Evolutionary conservation across 2,113 vertebrate species (phyloP), one percentile per base, ranked within the genome.

Genomic region (Camelus dromedarius): DNA sequence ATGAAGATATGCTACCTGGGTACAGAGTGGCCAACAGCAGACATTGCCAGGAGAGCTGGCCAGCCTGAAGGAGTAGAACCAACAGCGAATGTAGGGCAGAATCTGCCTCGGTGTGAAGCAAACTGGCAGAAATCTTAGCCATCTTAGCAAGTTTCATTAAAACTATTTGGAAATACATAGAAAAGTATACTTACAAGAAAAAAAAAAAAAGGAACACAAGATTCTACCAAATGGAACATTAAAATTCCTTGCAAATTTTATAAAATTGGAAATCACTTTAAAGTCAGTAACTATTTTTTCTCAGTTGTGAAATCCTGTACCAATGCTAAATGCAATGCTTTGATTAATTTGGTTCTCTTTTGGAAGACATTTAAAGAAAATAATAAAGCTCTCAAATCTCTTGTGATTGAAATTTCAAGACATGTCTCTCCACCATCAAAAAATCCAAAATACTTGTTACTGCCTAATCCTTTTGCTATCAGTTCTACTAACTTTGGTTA

Each of bases 251-350:
- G 2, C 4, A 94, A 80, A 77, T 84, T 77, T 76, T 86, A 8
- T 73, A 62, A 95, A 73, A 90, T 72, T 84, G 2, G 16, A 91
- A 89, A 60, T 93, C 75, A n/a, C 52, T 95, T 77, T 90, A 69
- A 91, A 92, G 56, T 86, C 38, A 67, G 38, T 13, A 92, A 26
- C 24, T 72, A 1, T 16, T 46, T 89, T 62, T 30, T 18, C 38
- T 93, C 38, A 84, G 8, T 48, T 96, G 32, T 66, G n/a, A 95
- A 88, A 60, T 13, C 32, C 46, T 93, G 32, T 80, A 80, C 35
- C 32, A 48, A 20, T 91, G 50, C 42, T 75, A 91, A 64, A 60
- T 54, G 20, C 35, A 69, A 92, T 89, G 28, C 16, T 82, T 79
- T 75, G 2, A 70, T 95, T 50, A 77, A 83, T 73, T 83, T 87